These are phyloP conservation scores for Drosophila tropicalis DNA, from an alignment of 1,140 invertebrate species.

Conservation along the genomic window DNA sequence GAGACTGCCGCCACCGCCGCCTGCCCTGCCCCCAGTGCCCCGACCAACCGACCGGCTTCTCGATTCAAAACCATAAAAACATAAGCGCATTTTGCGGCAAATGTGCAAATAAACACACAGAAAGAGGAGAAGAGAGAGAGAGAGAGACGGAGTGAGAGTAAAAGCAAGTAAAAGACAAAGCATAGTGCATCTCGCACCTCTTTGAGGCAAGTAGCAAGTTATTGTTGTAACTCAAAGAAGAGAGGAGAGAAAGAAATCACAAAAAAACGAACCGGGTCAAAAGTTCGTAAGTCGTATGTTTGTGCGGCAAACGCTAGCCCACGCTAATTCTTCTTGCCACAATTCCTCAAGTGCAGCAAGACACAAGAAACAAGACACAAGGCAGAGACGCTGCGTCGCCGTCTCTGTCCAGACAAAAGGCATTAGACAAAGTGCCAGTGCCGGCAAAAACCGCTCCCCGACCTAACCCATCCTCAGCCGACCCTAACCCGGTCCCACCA, in stretches of 20 bases:
- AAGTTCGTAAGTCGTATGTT: slow-evolving; percentile 56
- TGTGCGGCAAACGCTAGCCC: slow-evolving; percentile 38
- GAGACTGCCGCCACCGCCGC: too few relatives aligned
- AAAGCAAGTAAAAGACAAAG: not conserved
- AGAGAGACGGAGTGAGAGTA: slow-evolving; percentile 39
- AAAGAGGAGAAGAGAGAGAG: slow-evolving; percentile 18
- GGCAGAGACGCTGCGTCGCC: slow-evolving; percentile 42
- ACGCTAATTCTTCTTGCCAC: slow-evolving; percentile 64
- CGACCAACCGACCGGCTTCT: not conserved
- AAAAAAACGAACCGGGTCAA: slow-evolving; percentile 66
- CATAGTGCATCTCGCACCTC: too few relatives aligned
- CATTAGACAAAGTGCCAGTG: slow-evolving; percentile 27
- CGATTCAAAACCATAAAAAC: slow-evolving; percentile 1
- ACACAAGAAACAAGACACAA: slow-evolving; percentile 11
- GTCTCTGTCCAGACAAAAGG: slow-evolving; percentile 33
- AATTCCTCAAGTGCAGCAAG: slow-evolving; percentile 68
- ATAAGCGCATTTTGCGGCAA: slow-evolving; percentile 31
- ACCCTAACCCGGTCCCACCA: too few relatives aligned
- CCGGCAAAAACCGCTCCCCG: not conserved
- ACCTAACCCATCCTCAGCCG: too few relatives aligned
- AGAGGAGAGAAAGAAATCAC: slow-evolving; percentile 14
- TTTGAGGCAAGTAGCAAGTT: too few relatives aligned
- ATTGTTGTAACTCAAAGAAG: slow-evolving; percentile 1
- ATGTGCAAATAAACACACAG: slow-evolving; percentile 34
- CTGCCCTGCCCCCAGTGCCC: too few relatives aligned